Conservation (phyloP, 2,113 vertebrate genomes). For the Rhinoderma darwinii region DNA sequence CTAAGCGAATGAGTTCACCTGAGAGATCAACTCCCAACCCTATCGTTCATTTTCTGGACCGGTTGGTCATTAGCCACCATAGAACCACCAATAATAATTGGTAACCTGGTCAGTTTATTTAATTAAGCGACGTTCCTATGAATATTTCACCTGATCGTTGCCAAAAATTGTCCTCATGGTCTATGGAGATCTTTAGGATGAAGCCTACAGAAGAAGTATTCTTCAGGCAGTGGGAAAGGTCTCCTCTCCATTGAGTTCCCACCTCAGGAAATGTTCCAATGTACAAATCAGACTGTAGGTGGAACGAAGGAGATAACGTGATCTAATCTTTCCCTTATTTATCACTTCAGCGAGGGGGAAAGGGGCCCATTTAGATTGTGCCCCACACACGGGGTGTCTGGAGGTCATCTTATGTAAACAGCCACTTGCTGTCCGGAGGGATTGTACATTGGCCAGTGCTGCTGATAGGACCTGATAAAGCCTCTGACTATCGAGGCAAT, state of each 20-base stretch:
- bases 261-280: not conserved
- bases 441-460: constrained; percentile 9
- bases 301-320: not conserved
- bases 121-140: not conserved
- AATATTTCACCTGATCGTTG: not conserved
- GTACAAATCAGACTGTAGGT: not conserved
- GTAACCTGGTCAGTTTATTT: too few relatives aligned
- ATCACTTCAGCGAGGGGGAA: not conserved
- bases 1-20: too few relatives aligned
- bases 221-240: not conserved
- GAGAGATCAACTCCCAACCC: too few relatives aligned
- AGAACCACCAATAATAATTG: too few relatives aligned
- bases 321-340: constrained; percentile 18
- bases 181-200: not conserved
- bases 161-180: not conserved
- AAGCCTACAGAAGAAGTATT: not conserved
- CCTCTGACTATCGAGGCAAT: not conserved
- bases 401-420: constrained; percentile 41
- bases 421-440: constrained; percentile 30
- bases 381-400: not conserved
- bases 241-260: not conserved
- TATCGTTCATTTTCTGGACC: too few relatives aligned
- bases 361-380: not conserved
- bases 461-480: constrained; percentile 30
- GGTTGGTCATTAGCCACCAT: too few relatives aligned